These are phyloP conservation scores for Columba guinea DNA, from an alignment of 2,797 vertebrate genomes.

Conservation along the genomic window DNA sequence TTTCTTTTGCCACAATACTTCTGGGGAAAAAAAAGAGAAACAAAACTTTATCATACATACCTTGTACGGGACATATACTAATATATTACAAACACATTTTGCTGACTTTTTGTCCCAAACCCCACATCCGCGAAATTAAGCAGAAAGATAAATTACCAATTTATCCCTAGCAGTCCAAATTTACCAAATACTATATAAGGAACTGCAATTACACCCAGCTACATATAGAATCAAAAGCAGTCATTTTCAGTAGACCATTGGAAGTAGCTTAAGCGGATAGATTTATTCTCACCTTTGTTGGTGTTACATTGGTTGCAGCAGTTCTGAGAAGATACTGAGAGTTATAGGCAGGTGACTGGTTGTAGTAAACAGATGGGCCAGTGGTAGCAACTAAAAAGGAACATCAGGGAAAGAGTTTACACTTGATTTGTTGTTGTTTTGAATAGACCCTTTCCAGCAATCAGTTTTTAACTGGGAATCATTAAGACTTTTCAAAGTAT, in stretches of 20 bases:
- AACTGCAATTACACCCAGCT: background rate
- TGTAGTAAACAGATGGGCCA: slow-evolving; percentile 90
- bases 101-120: background rate
- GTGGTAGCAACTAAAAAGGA: slow-evolving; percentile 89
- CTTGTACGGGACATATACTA: background rate
- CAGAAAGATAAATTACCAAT: background rate
- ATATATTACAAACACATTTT: background rate
- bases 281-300: slow-evolving; percentile 88
- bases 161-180: background rate
- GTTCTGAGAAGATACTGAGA: slow-evolving; percentile 94
- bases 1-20: background rate
- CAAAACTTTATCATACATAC: background rate
- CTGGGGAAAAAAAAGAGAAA: background rate
- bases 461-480: background rate
- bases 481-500: background rate
- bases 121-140: background rate
- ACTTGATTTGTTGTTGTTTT: background rate
- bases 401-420: background rate
- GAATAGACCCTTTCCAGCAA: background rate
- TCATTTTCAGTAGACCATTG: background rate
- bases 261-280: background rate
- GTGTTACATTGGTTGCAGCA: slow-evolving; percentile 89
- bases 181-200: background rate
- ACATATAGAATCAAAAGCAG: background rate
- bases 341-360: slow-evolving; percentile 93